Evolutionary conservation across 2,888 invertebrate species (phyloP), one percentile per base, ranked within the genome.

Genomic region (Luffia ferchaultella): DNA sequence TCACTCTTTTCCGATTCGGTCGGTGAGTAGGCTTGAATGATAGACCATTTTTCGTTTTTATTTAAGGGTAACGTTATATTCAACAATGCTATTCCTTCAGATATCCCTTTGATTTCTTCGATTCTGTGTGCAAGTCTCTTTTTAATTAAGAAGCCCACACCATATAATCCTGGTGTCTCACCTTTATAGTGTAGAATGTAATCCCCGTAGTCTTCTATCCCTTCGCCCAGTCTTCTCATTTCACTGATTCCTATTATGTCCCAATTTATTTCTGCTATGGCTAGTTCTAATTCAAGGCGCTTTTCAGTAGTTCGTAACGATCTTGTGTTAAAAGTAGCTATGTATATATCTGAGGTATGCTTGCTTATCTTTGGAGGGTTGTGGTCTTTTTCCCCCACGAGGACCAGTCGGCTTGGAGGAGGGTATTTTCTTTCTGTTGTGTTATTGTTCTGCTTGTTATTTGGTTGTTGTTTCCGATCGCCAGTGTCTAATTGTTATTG

Each of bases 211-310:
- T 52, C 52, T 46, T 49, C 47, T 9, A 54, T 52, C 16, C 46
- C 20, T 42, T 52, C 50, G 41, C 44, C 48, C 44, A 20, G 17
- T 50, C 52, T 50, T 51, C 48, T 45, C 51, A 43, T 50, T 52
- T 55, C 55, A 16, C 53, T 53, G n/a, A 53, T 53, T 18, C 53
- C 55, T 16, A 55, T 7, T n/a, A 55, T 53, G 48, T 55, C 53
- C 50, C 51, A 53, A 15, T 53, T 55, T 42, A 55, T 42, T 20
- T 53, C 46, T 12, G 52, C 46, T 16, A 55, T 17, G 15, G 55
- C 55, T 49, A 46, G 40, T 50, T 55, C 55, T 16, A 53, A 50
- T 49, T 55, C 55, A 20, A 16, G 41, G 49, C 53, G 20, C 45
- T 42, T 20, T 50, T 56, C 55, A 44, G 41, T 16, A 46, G 53